Evolutionary conservation across 2,797 vertebrate species (phyloP).

Genomic region (Girardinus metallicus): DNA sequence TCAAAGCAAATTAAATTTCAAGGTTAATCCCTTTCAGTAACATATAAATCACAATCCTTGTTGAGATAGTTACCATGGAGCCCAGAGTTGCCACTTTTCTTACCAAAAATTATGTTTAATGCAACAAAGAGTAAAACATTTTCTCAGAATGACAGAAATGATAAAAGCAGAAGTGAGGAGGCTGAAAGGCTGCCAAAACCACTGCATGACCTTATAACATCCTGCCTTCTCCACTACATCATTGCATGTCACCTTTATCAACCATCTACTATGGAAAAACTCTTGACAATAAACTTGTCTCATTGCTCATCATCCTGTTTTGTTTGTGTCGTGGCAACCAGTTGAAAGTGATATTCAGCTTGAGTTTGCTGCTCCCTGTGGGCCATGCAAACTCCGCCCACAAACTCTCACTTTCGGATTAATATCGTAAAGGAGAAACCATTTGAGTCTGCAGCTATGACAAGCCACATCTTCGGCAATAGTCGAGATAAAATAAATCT

Average conservation of each 20-base stretch:
- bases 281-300: constrained; percentile 28
- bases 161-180: constrained; percentile 16
- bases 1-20: background rate
- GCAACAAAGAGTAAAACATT: background rate
- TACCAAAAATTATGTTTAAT: background rate
- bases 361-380: constrained; percentile 12
- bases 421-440: constrained; percentile 20
- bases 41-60: background rate
- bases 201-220: constrained; percentile 61
- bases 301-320: constrained; percentile 37
- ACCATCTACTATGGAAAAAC: constrained; percentile 57
- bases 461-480: background rate
- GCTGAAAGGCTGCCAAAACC: constrained; percentile 11
- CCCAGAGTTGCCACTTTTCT: background rate
- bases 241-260: constrained; percentile 39
- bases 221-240: constrained; percentile 56
- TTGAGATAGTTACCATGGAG: background rate
- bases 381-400: constrained; percentile 10
- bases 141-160: constrained; percentile 12
- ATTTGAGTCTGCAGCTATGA: background rate
- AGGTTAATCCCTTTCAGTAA: background rate
- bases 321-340: constrained; percentile 13
- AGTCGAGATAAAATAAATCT: constrained; percentile 16
- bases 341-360: constrained; percentile 15
- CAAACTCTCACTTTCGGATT: constrained; percentile 57